Evolutionary conservation across 2,888 invertebrate genomes (phyloP).

Genomic region (Leptinotarsa peninsularis): DNA sequence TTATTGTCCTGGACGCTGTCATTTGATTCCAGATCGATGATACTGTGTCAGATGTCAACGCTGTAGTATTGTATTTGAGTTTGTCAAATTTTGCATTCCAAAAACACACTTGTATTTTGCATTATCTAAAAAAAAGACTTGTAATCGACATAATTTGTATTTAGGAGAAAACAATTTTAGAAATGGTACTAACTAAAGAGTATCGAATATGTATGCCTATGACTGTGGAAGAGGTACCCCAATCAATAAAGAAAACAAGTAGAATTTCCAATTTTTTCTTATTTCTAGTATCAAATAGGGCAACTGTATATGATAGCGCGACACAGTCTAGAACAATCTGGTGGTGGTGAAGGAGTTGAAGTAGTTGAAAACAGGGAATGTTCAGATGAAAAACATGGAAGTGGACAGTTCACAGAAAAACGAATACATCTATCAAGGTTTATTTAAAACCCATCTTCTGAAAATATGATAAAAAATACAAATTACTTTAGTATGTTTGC

Average conservation of each 20-base stretch:
- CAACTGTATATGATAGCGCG: constrained; percentile 96
- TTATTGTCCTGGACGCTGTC: too few relatives aligned
- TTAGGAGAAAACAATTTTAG: not conserved
- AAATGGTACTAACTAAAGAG: constrained; percentile 89
- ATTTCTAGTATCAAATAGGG: constrained; percentile 85
- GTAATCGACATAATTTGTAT: not conserved
- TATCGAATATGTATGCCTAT: constrained; percentile 94
- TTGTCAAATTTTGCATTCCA: too few relatives aligned
- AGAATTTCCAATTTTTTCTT: constrained; percentile 44
- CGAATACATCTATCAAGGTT: constrained; percentile 90
- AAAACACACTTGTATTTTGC: too few relatives aligned
- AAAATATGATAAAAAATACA: not conserved
- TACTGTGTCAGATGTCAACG: too few relatives aligned
- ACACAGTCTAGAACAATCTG: constrained; percentile 91
- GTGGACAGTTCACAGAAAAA: constrained; percentile 91
- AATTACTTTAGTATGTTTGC: too few relatives aligned
- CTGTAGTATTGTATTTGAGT: too few relatives aligned
- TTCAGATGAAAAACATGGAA: constrained; percentile 82
- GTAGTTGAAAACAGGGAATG: constrained; percentile 87
- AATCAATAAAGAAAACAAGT: constrained; percentile 26
- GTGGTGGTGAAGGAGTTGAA: constrained; percentile 91
- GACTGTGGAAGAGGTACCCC: constrained; percentile 86
- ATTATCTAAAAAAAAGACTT: too few relatives aligned
- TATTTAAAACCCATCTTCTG: constrained; percentile 30
- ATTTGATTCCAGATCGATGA: too few relatives aligned